Evolutionary conservation across 2,113 vertebrate species (phyloP), one percentile per base, ranked within the genome.

Genomic region (Scomber japonicus): DNA sequence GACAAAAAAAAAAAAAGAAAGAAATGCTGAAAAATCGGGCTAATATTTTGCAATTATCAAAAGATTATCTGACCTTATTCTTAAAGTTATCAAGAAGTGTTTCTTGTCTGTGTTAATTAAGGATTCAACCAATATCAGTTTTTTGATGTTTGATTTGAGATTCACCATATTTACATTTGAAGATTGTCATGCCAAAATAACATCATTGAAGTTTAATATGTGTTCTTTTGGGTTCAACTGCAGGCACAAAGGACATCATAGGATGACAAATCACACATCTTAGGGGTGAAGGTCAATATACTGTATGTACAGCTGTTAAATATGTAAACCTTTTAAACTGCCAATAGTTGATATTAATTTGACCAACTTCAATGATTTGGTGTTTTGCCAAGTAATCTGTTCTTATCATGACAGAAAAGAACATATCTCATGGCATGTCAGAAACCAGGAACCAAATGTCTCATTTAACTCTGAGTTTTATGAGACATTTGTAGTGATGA

Each of bases 31-130:
- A 70, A 81, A 15, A 35, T 57, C 63, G 35, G 80, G 31, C 49
- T 57, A 73, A 88, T 71, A 70, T 84, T 87, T 69, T 62, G 35
- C 6, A 54, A 62, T 80, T 81, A 71, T 75, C 62, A 74, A 48
- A 79, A 11, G 53, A 73, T 68, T 51, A 54, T 76, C 72, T 86
- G 71, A 81, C 73, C 66, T 78, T 54, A 31, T 69, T n/a, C 51
- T 24, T 24, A 45, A 67, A 73, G 74, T 64, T 70, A 49, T 65
- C 21, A 24, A 12, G 10, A 83, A 50, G 16, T 24, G 1, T 61
- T 5, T 19, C 57, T 49, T 72, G 19, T 56, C 30, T 63, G 31
- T 65, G 61, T 56, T 21, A 63, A 63, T 66, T 59, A 71, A 15
- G 15, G 54, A 50, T 40, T 45, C 16, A 0, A 65, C 11, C 45